phyloP scores from a whole-genome alignment of 2,797 vertebrate species.

The Pyrocephalus nanus region DNA sequence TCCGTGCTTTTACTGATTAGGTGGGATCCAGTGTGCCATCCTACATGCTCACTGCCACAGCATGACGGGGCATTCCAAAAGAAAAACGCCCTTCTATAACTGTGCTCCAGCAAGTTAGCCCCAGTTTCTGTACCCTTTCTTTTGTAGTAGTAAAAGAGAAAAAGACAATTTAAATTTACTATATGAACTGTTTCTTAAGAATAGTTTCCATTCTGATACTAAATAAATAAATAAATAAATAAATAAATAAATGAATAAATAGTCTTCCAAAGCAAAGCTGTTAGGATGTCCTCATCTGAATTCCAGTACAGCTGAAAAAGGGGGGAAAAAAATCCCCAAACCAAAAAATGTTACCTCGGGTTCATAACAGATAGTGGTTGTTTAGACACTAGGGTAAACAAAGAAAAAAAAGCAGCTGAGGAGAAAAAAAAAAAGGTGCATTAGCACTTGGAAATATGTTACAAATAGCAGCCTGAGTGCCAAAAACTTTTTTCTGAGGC shows the following conservation, averaged over 20 bases:
- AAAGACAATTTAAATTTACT: not conserved
- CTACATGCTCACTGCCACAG: not conserved
- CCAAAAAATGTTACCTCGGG: not conserved
- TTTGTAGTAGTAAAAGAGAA: not conserved
- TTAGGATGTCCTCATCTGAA: not conserved
- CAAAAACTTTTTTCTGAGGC: constrained; percentile 24
- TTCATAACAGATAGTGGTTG: not conserved
- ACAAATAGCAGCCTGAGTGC: not conserved
- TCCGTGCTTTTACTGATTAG: not conserved
- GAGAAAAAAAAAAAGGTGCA: not conserved
- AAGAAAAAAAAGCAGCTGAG: not conserved
- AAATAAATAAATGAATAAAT: too few species aligned
- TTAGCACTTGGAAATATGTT: constrained; percentile 15
- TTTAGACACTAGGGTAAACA: not conserved
- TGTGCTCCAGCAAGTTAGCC: not conserved
- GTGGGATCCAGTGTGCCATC: not conserved
- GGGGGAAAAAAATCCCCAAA: rapidly evolving
- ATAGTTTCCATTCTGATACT: not conserved
- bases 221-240: not conserved
- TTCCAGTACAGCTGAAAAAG: not conserved
- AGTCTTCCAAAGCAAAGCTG: not conserved
- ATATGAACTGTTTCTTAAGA: not conserved
- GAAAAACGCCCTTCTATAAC: not conserved
- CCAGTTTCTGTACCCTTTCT: not conserved
- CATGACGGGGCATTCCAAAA: not conserved